A percentile compares a stretch with the other conserved stretches of the same genome.
Evolutionary conservation across 2,113 vertebrate species (phyloP).

Genomic region (Microcebus murinus): DNA sequence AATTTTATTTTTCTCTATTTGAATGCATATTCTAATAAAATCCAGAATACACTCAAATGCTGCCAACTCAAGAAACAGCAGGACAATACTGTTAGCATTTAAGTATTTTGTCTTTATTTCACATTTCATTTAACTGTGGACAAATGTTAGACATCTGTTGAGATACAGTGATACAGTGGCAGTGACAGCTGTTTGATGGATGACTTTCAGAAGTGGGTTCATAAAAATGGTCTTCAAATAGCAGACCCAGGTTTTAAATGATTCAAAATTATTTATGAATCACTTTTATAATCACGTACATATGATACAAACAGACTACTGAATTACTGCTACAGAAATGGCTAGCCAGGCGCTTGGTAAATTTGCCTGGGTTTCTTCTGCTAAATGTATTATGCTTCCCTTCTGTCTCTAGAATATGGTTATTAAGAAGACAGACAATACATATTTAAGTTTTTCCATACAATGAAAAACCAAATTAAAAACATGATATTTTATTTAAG

Average conservation of each 20-base stretch:
- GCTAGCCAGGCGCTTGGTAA: neutral
- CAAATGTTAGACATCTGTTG: neutral
- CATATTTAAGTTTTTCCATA: neutral
- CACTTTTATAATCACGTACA: neutral
- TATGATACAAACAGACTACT: neutral
- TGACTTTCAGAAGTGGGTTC: conserved; percentile 22
- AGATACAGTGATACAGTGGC: neutral
- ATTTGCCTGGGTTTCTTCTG: neutral
- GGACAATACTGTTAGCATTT: neutral
- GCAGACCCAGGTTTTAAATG: neutral
- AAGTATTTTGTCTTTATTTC: neutral
- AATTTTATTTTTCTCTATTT: neutral
- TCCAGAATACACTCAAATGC: neutral
- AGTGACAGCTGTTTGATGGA: neutral
- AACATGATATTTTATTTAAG: conserved; percentile 12
- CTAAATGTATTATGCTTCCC: neutral
- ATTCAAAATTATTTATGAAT: neutral
- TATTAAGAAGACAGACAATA: neutral
- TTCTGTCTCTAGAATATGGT: neutral
- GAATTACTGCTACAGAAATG: neutral
- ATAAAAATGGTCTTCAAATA: neutral
- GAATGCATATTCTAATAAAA: neutral
- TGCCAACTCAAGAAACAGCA: neutral
- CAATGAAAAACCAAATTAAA: neutral
- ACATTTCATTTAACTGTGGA: neutral